Evolutionary conservation across 2,888 invertebrate species (phyloP).

Genomic region (Melanotus villosus): DNA sequence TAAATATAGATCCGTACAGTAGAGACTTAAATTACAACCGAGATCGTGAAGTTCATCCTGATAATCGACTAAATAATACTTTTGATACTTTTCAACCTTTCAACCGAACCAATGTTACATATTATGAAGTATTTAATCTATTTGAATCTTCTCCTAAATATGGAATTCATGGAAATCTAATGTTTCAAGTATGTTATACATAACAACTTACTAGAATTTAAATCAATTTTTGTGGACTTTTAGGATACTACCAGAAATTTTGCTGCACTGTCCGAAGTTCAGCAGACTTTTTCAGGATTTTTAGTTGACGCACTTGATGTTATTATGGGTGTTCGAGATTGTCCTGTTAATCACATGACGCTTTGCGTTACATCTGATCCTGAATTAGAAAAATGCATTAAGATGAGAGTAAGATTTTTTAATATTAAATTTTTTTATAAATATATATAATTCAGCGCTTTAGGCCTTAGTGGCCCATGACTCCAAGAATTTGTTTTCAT

Average conservation of each 20-base stretch:
- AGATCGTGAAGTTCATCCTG: slow-evolving; percentile 27
- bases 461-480: no score
- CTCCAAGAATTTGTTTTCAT: no score
- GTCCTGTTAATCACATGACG: slow-evolving; percentile 88
- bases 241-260: slow-evolving; percentile 84
- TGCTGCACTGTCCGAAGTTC: slow-evolving; percentile 76
- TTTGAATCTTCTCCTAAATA: slow-evolving; percentile 82
- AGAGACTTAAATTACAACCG: slow-evolving; percentile 47
- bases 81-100: slow-evolving; percentile 14
- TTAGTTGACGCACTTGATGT: slow-evolving; percentile 78
- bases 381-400: slow-evolving; percentile 92
- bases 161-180: slow-evolving; percentile 79
- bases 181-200: slow-evolving; percentile 80
- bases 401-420: slow-evolving; percentile 91
- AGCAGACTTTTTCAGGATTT: slow-evolving; percentile 84
- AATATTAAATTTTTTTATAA: no score
- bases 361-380: slow-evolving; percentile 93
- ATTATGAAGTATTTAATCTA: slow-evolving; percentile 77
- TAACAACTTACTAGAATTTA: no score
- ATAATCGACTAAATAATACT: slow-evolving; percentile 42
- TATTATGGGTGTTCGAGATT: slow-evolving; percentile 83
- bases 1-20: slow-evolving; percentile 63
- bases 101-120: slow-evolving; percentile 58
- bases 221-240: no score
- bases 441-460: no score